These are phyloP conservation scores for Cosmia pyralina DNA, from an alignment of 2,888 invertebrate species.

Conservation along the genomic window DNA sequence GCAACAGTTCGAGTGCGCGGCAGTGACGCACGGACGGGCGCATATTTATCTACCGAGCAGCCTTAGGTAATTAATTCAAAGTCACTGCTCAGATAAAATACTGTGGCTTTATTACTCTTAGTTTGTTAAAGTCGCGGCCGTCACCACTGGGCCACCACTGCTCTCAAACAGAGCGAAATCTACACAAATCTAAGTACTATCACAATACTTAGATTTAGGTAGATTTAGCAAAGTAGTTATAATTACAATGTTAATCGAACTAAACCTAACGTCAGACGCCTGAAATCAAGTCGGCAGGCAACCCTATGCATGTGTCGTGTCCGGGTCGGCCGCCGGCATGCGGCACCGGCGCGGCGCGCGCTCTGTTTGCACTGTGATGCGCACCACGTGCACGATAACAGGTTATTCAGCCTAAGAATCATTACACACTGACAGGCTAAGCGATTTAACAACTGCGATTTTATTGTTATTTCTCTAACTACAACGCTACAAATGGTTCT, in stretches of 20 bases:
- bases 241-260: slow-evolving; percentile 1
- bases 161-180: too few relatives aligned
- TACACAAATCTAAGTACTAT: too few relatives aligned
- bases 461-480: not conserved
- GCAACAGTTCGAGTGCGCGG: too few relatives aligned
- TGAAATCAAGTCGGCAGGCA: slow-evolving; percentile 12
- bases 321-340: slow-evolving; percentile 52
- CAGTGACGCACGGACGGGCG: too few relatives aligned
- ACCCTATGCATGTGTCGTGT: slow-evolving; percentile 50
- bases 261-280: not conserved
- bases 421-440: slow-evolving; percentile 51
- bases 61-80: too few relatives aligned
- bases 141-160: too few relatives aligned
- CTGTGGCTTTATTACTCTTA: too few relatives aligned
- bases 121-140: too few relatives aligned
- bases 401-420: slow-evolving; percentile 79
- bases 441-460: slow-evolving; percentile 41
- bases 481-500: not conserved
- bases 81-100: too few relatives aligned
- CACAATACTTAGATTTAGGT: too few relatives aligned
- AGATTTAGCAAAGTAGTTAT: not conserved
- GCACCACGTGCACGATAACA: slow-evolving; percentile 84
- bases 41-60: too few relatives aligned
- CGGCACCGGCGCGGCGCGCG: slow-evolving; percentile 61
- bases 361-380: slow-evolving; percentile 74